Base-by-base conservation (phyloP, 2,113 vertebrate genomes). In the Myrmecobius fasciatus region DNA sequence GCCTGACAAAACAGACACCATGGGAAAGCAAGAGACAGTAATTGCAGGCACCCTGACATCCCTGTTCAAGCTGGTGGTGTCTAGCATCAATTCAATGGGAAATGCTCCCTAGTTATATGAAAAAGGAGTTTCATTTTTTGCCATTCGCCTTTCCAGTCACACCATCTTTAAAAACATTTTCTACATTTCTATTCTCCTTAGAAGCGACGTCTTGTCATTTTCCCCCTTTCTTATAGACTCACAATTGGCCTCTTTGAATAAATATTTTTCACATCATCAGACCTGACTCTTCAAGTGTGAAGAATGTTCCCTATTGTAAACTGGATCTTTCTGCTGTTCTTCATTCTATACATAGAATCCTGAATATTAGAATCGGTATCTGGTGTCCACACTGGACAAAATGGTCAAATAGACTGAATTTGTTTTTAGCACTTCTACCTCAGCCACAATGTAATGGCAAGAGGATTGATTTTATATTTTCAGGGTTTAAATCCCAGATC, bases 1-100 rank as follows among this genome's bases (percentile, higher is more conserved):
- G n/a, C 56, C 89, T 24, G 91, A 47, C 54, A 94, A 96, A 97
- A 96, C n/a, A 95, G 75, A 89, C 49, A 83, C 88, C 47, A 92
- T 75, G 96, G 96, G 92, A 96, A 97, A 97, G 53, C 91, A 93
- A 94, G 90, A 88, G 89, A 89, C 24, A 53, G 91, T 94, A 97
- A 95, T 96, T 96, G 90, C 36, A 89, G 46, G 89, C 5, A 46
- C 12, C 47, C 91, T 94, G 90, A 53, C 26, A 53, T 53, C 89
- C 53, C 75, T 46, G 22, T 90, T 94, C 92, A 95, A 96, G 88
- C 89, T 93, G 88, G 47, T 91, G 52, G 94, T 96, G 96, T 24
- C 28, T 75, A 26, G 91, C 53, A 93, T n/a, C 94, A 36, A 54
- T 75, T 95, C 92, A 91, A 88, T 90, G 92, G 67, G 51, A 52